Evolutionary conservation across 2,888 invertebrate species (phyloP), one percentile per base, ranked within the genome.

Genomic region (Imbricaverruca yamaguchii): DNA sequence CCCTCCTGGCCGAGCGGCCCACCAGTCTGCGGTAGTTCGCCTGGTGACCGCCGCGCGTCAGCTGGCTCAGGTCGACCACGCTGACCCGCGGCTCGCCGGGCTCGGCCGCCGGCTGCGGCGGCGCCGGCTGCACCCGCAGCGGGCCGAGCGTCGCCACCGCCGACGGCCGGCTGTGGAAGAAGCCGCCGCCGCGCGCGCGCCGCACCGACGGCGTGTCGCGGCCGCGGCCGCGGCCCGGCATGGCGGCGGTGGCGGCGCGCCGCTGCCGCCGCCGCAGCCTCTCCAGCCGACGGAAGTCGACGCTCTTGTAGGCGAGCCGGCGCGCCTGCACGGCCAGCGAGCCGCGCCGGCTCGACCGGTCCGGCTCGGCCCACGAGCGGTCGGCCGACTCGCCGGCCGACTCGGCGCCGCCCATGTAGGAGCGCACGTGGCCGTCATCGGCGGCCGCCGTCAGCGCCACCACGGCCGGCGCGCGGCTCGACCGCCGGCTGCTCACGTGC

Each of bases 61-160:
- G 89, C 87, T 91, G 89, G 88, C 92, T 92, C 86, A 92, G 91
- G 88, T 92, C 92, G 83, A 93, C 92, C 84, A 92, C 92, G 56
- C 92, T 91, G 83, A 93, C 89, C 85, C 90, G 90, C n/a, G 92
- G 92, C 85, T 91, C 89, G 11, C 90, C 89, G 55, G 39, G 21
- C 39, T 13, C 21, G 15, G 39, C 39, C 13, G 69, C 39, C 39
- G 69, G 1, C 69, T 25, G 39, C 7, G 69, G 25, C 39, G 12
- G 21, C 15, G 15, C 39, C 65, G 65, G 61, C 13, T 15, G 61
- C 15, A 15, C 18, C 11, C 15, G 18, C 61, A 18, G 18, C 6
- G n/a, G 23, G 1, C 18, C 74, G 18, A 74, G 74, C 74, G 53
- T 21, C 13, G 7, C 53, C 74, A 74, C 53, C 2, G 74, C 10